Conservation (phyloP, 23 tunicate species). For the Botrylloides violaceus region DNA sequence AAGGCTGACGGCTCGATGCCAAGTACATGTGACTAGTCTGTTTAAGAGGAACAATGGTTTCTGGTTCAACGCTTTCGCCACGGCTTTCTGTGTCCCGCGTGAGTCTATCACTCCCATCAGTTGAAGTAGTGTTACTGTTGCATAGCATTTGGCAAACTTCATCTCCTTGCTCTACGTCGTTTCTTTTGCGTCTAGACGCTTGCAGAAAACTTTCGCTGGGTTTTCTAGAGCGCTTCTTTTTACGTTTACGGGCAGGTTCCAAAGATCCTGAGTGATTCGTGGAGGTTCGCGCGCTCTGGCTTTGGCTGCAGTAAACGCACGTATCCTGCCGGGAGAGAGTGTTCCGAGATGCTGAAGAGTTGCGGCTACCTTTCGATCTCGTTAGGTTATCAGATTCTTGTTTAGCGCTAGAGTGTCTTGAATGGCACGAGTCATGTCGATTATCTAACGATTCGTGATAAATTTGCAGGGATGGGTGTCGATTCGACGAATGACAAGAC, state of each 20-base stretch:
- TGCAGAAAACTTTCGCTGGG: neutral
- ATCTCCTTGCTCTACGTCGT: neutral
- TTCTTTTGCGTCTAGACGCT: neutral
- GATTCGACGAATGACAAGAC: conserved; percentile 33
- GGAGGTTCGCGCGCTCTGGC: neutral
- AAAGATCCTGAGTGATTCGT: neutral
- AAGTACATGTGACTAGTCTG: neutral
- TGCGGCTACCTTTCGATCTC: neutral
- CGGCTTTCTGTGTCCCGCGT: neutral
- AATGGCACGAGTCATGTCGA: neutral
- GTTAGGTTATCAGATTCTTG: neutral
- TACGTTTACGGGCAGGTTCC: neutral
- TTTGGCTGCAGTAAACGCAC: conserved; percentile 1
- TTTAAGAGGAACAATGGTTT: neutral
- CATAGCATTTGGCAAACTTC: neutral
- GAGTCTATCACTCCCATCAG: conserved; percentile 23
- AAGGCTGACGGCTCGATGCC: neutral
- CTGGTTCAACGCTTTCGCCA: neutral
- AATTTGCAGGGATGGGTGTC: neutral
- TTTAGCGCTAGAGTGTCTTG: neutral
- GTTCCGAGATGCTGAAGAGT: neutral
- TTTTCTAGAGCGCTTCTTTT: neutral
- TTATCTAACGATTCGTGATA: neutral
- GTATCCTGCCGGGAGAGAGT: neutral
- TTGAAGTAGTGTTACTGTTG: conserved; percentile 20